Conservation (phyloP, 64 coral and sea anemone genomes). For the Stylophora pistillata region DNA sequence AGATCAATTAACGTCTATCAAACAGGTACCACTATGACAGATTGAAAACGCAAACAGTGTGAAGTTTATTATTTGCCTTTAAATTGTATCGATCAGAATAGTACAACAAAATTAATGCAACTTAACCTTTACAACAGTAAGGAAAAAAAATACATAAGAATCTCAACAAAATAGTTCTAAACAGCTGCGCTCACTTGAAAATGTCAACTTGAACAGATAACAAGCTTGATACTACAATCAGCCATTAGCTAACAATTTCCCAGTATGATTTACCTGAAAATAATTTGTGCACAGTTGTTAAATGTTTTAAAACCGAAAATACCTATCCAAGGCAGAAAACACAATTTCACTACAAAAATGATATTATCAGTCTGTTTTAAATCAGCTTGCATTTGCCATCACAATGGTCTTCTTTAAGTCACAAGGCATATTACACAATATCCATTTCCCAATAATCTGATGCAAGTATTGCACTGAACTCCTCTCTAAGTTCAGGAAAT, state of each 20-base stretch:
- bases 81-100: too few species aligned
- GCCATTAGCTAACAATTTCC: too few species aligned
- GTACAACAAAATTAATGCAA: background rate
- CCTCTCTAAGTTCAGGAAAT: constrained; percentile 70
- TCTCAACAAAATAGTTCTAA: background rate
- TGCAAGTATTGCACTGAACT: constrained; percentile 41
- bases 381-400: background rate
- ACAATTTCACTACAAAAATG: too few species aligned
- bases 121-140: background rate
- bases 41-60: background rate
- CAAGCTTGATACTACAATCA: too few species aligned
- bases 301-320: too few species aligned
- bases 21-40: background rate
- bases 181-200: background rate
- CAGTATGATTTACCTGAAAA: too few species aligned
- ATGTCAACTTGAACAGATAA: background rate
- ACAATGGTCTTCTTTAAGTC: background rate
- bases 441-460: constrained; percentile 56
- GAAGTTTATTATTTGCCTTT: too few species aligned
- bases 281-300: too few species aligned
- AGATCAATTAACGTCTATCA: background rate
- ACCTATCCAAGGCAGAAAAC: too few species aligned
- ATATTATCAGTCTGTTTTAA: too few species aligned
- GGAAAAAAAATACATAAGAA: background rate
- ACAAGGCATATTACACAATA: constrained; percentile 2